These are phyloP conservation scores for Charina bottae DNA, from an alignment of 2,113 vertebrate genomes.

Conservation along the genomic window DNA sequence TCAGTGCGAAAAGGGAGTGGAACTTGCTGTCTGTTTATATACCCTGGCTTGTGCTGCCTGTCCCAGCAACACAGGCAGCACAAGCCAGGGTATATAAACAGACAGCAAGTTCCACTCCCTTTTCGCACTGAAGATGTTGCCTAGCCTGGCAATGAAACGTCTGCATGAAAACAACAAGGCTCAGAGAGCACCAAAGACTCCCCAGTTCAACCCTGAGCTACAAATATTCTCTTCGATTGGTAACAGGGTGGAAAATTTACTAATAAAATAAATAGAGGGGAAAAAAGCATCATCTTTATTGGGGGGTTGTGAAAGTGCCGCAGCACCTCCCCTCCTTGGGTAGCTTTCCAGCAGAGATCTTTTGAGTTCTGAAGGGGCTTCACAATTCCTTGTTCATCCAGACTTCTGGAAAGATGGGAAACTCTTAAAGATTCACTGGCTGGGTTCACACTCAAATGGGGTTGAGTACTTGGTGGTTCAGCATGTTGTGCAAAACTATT, in stretches of 20 bases:
- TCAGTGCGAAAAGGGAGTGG: too few species aligned
- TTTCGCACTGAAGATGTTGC: too few species aligned
- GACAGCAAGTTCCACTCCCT: too few species aligned
- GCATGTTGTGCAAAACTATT: not conserved
- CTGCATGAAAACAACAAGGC: too few species aligned
- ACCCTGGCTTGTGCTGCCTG: too few species aligned
- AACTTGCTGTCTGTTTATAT: too few species aligned
- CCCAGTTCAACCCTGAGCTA: too few species aligned
- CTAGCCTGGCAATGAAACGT: too few species aligned
- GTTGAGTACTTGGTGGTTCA: not conserved
- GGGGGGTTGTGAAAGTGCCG: not conserved
- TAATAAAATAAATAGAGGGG: not conserved
- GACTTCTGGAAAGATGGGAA: not conserved
- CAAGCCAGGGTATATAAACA: too few species aligned
- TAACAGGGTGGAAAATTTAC: not conserved
- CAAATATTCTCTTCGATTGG: too few species aligned
- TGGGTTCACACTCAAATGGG: not conserved
- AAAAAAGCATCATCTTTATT: not conserved
- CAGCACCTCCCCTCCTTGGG: not conserved
- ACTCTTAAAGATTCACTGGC: not conserved
- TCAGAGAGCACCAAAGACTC: too few species aligned
- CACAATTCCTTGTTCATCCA: not conserved
- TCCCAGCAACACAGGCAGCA: too few species aligned
- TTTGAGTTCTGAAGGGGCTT: not conserved
- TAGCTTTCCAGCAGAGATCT: not conserved